A percentile compares a stretch with the other conserved stretches of the same genome.
phyloP scores from a whole-genome alignment of 2,797 vertebrate species.

The Pangasius djambal region DNA sequence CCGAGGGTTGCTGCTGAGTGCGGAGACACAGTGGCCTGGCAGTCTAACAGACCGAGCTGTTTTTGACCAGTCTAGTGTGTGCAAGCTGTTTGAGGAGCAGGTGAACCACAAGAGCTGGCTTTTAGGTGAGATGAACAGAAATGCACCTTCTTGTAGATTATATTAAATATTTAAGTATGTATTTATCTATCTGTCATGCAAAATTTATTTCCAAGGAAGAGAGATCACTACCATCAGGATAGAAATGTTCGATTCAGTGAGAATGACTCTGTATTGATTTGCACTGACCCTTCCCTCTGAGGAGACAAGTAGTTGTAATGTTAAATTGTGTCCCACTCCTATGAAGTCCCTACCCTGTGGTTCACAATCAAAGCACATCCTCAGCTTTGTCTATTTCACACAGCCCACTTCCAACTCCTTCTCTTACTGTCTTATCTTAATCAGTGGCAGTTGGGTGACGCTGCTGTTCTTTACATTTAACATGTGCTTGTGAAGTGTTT shows the following conservation, averaged over 20 bases:
- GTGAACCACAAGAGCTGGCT: slow-evolving; percentile 85
- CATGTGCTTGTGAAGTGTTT: neutral
- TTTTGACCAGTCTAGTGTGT: slow-evolving; percentile 82
- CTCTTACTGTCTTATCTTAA: neutral
- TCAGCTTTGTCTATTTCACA: neutral
- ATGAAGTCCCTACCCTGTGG: neutral
- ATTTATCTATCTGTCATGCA: neutral
- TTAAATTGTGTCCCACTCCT: neutral
- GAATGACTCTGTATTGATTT: neutral
- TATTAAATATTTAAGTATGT: neutral
- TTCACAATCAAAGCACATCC: neutral
- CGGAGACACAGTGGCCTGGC: slow-evolving; percentile 91
- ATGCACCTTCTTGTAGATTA: neutral
- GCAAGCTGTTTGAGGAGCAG: slow-evolving; percentile 77
- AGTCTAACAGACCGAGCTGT: slow-evolving; percentile 81
- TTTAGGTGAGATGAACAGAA: slow-evolving; percentile 78
- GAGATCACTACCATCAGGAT: neutral
- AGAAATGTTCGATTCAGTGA: neutral
- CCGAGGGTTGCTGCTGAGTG: slow-evolving; percentile 84
- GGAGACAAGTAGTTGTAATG: neutral
- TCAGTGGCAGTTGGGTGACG: neutral
- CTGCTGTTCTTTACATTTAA: neutral
- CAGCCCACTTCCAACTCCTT: neutral
- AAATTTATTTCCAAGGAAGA: neutral
- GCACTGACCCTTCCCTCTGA: neutral